Evolutionary conservation across 2,113 vertebrate genomes (phyloP), one percentile per base, ranked within the genome.

Genomic region (Azemiops feae): DNA sequence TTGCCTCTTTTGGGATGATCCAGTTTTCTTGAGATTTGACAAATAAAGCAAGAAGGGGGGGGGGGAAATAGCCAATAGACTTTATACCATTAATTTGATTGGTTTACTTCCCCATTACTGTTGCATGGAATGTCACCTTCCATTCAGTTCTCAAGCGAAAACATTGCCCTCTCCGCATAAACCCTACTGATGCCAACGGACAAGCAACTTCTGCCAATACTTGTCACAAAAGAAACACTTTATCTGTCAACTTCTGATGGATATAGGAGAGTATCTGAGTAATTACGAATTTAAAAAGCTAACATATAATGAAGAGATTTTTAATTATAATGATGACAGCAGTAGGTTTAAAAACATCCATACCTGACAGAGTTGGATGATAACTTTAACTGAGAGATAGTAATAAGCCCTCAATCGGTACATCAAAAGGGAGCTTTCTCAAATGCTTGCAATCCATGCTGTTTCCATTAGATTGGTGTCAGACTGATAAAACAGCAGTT

Each of bases 401-500:
- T 88, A 88, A 87, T 81, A 53, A 57, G 43, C 18, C 30, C 5
- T 64, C 25, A 60, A 87, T 87, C 47, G 5, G 34, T 50, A 25
- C 52, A 88, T 85, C n/a, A 91, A 93, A 81, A 16, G 57, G 4
- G 45, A 88, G n/a, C 18, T 47, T 30, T 58, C 87, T 47, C 88
- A 30, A 2, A 47, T 50, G 92, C 91, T 86, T 57, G 91, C 55
- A 92, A 81, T 60, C 81, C 43, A 88, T 92, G 64, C 74, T 16
- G 3, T 4, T 85, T 54, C 74, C 12, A 9, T 12, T 39, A 16
- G 58, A 58, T 54, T 43, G 74, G 34, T 81, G 34, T 81, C 34
- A 81, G 91, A 50, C 94, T 95, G 91, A 57, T 94, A 94, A 90
- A 81, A 0, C 12, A 39, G 23, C 87, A 92, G 1, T 25, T 10